Conservation (phyloP, 1,140 invertebrate species). For the Zelostemma sp. region DNA sequence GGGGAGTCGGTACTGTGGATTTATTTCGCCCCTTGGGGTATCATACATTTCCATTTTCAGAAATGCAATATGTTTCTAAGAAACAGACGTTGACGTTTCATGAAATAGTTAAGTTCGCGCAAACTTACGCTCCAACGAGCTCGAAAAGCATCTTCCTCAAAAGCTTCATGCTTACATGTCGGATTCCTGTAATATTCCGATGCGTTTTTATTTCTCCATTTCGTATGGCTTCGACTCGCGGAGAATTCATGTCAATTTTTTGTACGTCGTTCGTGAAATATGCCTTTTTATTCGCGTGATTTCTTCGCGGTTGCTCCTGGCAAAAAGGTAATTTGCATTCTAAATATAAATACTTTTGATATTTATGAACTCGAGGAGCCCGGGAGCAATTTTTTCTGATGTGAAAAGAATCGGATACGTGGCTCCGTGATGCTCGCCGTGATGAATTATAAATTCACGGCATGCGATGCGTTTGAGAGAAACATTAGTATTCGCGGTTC, state of each 20-base stretch:
- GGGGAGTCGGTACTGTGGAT: too few species aligned
- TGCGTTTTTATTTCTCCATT: neutral
- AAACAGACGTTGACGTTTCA: conserved; percentile 10
- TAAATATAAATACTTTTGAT: too few species aligned
- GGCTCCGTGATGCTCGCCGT: neutral
- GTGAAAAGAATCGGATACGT: neutral
- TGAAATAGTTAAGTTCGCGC: conserved; percentile 3
- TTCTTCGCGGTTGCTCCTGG: too few species aligned
- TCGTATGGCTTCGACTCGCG: too few species aligned
- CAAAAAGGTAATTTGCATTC: neutral
- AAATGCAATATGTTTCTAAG: neutral
- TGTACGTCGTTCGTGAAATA: too few species aligned
- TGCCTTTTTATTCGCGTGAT: too few species aligned
- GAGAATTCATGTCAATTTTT: conserved; percentile 1
- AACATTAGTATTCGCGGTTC: conserved; percentile 55
- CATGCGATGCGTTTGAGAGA: conserved; percentile 48
- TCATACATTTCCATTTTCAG: neutral
- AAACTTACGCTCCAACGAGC: conserved; percentile 5
- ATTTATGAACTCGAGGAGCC: neutral
- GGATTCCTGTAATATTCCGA: conserved; percentile 5
- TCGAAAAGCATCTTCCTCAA: conserved; percentile 20
- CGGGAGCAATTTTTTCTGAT: neutral
- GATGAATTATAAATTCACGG: conserved; percentile 50
- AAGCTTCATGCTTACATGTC: neutral
- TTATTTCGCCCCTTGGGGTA: neutral